A percentile compares a stretch with the other conserved stretches of the same genome.
Evolutionary conservation across 2,888 invertebrate species (phyloP).

Genomic region (Rhagophthalmus giganteus): DNA sequence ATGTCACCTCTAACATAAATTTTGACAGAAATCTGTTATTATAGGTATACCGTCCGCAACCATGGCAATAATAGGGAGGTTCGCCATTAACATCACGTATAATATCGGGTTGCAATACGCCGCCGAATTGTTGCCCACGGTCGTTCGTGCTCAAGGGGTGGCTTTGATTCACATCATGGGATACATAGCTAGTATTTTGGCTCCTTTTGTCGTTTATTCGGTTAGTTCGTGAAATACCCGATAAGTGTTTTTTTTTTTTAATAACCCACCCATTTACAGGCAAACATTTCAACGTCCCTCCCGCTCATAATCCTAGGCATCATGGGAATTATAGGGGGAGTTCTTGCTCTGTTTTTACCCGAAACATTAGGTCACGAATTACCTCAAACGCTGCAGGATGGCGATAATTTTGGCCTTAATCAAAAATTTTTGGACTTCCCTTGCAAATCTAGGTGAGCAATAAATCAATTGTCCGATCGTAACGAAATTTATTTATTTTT

Average conservation of each 20-base stretch:
- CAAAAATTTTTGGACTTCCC: constrained; percentile 84
- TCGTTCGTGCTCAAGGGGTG: constrained; percentile 84
- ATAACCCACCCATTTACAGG: too few species aligned
- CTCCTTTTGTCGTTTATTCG: constrained; percentile 84
- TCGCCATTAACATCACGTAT: constrained; percentile 86
- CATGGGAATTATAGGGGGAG: constrained; percentile 73
- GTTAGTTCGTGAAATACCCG: too few species aligned
- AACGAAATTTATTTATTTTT: too few species aligned
- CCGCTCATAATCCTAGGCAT: constrained; percentile 79
- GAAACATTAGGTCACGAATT: constrained; percentile 85
- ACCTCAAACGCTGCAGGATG: constrained; percentile 84
- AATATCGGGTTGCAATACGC: constrained; percentile 90
- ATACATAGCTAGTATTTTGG: constrained; percentile 79
- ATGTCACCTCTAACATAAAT: too few species aligned
- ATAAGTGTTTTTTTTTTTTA: too few species aligned
- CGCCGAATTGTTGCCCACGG: constrained; percentile 83
- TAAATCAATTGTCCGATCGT: too few species aligned
- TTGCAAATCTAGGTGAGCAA: constrained; percentile 69
- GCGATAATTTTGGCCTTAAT: constrained; percentile 80
- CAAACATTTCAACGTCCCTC: constrained; percentile 69
- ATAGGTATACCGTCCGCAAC: constrained; percentile 73
- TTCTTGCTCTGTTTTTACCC: constrained; percentile 77
- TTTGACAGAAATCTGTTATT: constrained; percentile 15
- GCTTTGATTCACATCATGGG: constrained; percentile 87
- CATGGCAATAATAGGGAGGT: constrained; percentile 79